Evolutionary conservation across 2,113 vertebrate species (phyloP).

Genomic region (Esox niger): DNA sequence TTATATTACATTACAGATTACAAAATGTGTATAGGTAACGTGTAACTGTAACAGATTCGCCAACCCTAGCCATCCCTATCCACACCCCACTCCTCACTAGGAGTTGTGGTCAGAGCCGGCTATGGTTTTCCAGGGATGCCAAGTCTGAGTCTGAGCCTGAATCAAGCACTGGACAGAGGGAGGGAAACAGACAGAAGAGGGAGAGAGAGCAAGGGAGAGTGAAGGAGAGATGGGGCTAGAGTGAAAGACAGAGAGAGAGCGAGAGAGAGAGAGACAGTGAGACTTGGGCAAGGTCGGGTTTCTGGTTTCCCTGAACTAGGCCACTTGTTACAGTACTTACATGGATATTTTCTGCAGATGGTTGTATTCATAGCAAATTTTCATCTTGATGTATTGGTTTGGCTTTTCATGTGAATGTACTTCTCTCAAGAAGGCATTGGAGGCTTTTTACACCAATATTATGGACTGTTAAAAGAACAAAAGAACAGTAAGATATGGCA

Average conservation of each 20-base stretch:
- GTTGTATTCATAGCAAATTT: constrained; percentile 15
- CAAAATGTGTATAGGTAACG: too few species aligned
- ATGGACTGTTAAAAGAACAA: constrained; percentile 68
- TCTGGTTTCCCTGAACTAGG: constrained; percentile 47
- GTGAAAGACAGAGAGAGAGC: too few species aligned
- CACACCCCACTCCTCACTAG: constrained; percentile 48
- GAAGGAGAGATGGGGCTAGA: constrained; percentile 3
- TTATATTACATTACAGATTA: too few species aligned
- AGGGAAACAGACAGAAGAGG: not conserved
- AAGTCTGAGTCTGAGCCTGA: constrained; percentile 23
- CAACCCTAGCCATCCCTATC: too few species aligned
- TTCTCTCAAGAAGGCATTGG: too few species aligned
- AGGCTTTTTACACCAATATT: too few species aligned
- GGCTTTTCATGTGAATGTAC: constrained; percentile 25
- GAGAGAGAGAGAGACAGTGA: too few species aligned
- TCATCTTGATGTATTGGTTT: constrained; percentile 1
- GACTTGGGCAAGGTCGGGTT: not conserved
- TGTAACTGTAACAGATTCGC: too few species aligned
- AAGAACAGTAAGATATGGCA: constrained; percentile 56
- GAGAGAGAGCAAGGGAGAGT: not conserved
- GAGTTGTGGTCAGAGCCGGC: constrained; percentile 55
- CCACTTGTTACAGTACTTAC: constrained; percentile 49
- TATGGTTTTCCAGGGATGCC: constrained; percentile 52
- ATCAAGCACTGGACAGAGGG: constrained; percentile 22
- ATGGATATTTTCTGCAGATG: constrained; percentile 40